These are phyloP conservation scores for Salvelinus sp. DNA, from an alignment of 2,113 vertebrate species.

Conservation along the genomic window DNA sequence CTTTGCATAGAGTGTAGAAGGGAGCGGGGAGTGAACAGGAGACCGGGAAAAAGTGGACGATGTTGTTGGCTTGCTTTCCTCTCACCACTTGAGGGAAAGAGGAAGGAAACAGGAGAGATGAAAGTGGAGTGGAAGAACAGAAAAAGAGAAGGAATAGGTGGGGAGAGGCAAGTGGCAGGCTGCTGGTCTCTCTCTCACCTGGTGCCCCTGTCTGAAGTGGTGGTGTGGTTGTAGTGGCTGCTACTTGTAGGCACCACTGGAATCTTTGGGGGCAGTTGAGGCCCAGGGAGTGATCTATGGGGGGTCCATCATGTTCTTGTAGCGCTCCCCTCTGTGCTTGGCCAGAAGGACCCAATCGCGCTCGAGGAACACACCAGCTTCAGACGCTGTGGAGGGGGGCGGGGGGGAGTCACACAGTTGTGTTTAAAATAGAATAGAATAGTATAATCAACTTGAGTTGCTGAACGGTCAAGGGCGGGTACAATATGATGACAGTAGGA, in stretches of 20 bases:
- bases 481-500: too few relatives aligned
- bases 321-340: constrained; percentile 95
- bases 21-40: background rate
- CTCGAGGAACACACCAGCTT: constrained; percentile 97
- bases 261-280: constrained; percentile 95
- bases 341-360: constrained; percentile 97
- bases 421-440: background rate
- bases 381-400: constrained; percentile 77
- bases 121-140: background rate
- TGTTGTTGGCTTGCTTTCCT: background rate
- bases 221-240: background rate
- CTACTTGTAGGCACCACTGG: constrained; percentile 88
- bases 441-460: too few relatives aligned
- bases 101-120: constrained; percentile 9
- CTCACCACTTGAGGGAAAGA: background rate
- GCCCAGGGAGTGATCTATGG: constrained; percentile 92
- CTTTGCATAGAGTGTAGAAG: constrained; percentile 27
- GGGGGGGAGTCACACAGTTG: background rate
- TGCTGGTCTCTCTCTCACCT: background rate
- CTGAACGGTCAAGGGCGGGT: too few relatives aligned
- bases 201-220: constrained; percentile 1
- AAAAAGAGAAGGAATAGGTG: background rate
- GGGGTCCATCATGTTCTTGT: constrained; percentile 98
- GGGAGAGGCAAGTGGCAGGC: background rate
- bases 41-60: constrained; percentile 2